Percentiles rank a stretch among this genome's conserved stretches.
phyloP scores from a whole-genome alignment of 2,888 invertebrate species.

The Encarsia formosa region DNA sequence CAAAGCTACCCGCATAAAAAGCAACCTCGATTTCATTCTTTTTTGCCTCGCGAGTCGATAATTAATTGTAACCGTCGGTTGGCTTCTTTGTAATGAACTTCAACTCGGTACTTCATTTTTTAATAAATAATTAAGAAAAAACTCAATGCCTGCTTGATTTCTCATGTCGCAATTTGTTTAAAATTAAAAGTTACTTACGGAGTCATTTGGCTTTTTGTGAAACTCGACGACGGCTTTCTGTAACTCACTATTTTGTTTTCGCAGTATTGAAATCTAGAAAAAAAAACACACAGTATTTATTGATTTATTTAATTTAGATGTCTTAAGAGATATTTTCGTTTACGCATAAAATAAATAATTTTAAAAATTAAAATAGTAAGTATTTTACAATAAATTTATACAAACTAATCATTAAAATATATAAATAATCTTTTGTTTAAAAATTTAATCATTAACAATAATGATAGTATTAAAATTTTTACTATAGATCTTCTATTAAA shows the following conservation, averaged over 20 bases:
- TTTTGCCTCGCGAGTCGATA: slow-evolving; percentile 13
- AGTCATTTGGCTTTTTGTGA: slow-evolving; percentile 39
- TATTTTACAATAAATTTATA: no score
- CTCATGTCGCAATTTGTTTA: slow-evolving; percentile 1
- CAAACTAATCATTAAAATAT: no score
- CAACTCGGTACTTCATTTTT: no score
- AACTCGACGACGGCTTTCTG: slow-evolving; percentile 45
- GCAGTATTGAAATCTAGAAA: slow-evolving; percentile 44
- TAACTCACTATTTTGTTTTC: slow-evolving; percentile 45
- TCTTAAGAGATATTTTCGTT: no score
- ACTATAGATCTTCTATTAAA: no score
- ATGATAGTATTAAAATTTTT: no score
- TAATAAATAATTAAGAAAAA: neutral
- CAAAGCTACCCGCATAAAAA: slow-evolving; percentile 22
- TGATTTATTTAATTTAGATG: no score
- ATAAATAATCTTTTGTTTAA: no score
- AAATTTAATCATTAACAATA: no score
- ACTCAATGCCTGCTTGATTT: slow-evolving; percentile 1
- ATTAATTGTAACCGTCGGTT: slow-evolving; percentile 15
- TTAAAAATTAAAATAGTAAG: neutral
- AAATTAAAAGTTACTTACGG: slow-evolving; percentile 38
- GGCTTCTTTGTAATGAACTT: neutral
- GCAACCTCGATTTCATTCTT: slow-evolving; percentile 7
- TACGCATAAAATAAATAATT: neutral
- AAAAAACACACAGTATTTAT: slow-evolving; percentile 6